Percentiles rank a stretch among this genome's conserved stretches.
Evolutionary conservation across 2,888 invertebrate genomes (phyloP).

Genomic region (Plebejus anna): DNA sequence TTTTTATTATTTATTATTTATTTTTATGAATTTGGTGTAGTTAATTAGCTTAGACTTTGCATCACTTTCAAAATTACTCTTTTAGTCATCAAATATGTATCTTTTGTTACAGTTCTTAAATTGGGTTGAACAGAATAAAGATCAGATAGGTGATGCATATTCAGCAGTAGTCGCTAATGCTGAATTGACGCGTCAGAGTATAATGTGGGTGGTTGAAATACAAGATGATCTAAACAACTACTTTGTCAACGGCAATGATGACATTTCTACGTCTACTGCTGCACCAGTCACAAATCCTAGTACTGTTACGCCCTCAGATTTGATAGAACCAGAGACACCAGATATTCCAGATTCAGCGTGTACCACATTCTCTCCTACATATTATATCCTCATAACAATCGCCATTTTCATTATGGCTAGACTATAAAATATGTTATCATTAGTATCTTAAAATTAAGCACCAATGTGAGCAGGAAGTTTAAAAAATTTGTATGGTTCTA

Average conservation of each 20-base stretch:
- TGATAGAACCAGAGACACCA: constrained; percentile 52
- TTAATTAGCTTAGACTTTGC: not conserved
- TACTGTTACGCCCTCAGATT: constrained; percentile 39
- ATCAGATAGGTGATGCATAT: constrained; percentile 44
- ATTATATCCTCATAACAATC: not conserved
- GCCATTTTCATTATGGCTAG: not conserved
- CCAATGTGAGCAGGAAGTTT: not conserved
- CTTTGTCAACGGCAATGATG: constrained; percentile 45
- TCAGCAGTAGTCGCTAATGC: constrained; percentile 44
- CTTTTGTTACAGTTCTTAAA: constrained; percentile 52
- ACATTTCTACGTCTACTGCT: constrained; percentile 35
- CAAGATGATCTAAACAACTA: constrained; percentile 50
- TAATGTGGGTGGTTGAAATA: constrained; percentile 48
- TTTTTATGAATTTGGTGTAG: not conserved
- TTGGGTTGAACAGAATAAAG: constrained; percentile 51
- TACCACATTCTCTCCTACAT: not conserved
- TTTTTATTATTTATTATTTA: not conserved
- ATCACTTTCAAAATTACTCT: too few species aligned
- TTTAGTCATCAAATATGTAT: not conserved
- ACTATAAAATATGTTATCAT: not conserved
- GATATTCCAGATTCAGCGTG: constrained; percentile 50
- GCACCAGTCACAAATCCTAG: constrained; percentile 36
- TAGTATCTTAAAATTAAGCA: not conserved
- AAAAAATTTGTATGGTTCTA: too few species aligned
- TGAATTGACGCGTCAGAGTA: constrained; percentile 43